phyloP scores from a whole-genome alignment of 1,140 invertebrate species.

The Diachasma alloeum region DNA sequence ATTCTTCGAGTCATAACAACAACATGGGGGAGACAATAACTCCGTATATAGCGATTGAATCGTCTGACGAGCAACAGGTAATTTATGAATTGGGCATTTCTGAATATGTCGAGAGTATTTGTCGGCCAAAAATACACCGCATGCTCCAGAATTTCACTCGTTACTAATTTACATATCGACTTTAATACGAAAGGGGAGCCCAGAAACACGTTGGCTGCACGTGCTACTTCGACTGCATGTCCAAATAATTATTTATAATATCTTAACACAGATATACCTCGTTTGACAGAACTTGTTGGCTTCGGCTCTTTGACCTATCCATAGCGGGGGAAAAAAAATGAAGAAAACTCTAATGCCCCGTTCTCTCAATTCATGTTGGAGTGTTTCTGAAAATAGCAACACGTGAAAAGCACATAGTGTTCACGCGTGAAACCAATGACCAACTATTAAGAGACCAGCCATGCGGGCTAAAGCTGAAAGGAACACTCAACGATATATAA shows the following conservation, averaged over 20 bases:
- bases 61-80: neutral
- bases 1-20: neutral
- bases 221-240: neutral
- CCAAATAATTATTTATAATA: neutral
- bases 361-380: constrained; percentile 22
- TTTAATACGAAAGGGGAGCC: neutral
- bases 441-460: constrained; percentile 5
- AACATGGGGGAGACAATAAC: neutral
- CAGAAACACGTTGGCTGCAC: neutral
- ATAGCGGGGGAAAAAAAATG: neutral
- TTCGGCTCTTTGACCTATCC: constrained; percentile 27
- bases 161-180: neutral
- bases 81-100: neutral
- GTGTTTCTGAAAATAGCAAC: constrained; percentile 39
- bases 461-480: constrained; percentile 6
- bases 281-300: constrained; percentile 25
- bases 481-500: neutral
- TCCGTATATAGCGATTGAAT: neutral
- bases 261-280: neutral
- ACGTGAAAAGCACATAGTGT: constrained; percentile 39
- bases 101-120: too few relatives aligned
- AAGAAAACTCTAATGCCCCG: neutral
- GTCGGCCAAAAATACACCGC: too few relatives aligned
- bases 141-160: neutral
- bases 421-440: constrained; percentile 45